phyloP scores from a whole-genome alignment of 2,113 vertebrate genomes.

The Pachypanchax playfairii region DNA sequence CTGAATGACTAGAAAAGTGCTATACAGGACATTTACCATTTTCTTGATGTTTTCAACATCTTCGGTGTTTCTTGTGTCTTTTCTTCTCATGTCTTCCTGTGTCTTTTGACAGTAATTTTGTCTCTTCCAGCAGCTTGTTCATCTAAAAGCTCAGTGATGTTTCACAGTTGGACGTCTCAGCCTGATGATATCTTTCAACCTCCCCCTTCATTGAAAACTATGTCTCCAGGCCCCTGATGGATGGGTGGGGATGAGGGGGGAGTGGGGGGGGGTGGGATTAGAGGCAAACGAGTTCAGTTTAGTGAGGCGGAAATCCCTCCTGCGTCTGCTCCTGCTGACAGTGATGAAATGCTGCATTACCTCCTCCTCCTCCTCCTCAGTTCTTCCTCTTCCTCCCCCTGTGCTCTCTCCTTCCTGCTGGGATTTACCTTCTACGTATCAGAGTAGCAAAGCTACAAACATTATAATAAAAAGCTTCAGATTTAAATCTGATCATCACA shows the following conservation, averaged over 20 bases:
- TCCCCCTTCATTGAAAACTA: background rate
- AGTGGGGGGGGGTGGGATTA: slow-evolving; percentile 19
- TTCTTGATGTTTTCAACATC: too few species aligned
- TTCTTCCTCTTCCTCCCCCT: slow-evolving; percentile 3
- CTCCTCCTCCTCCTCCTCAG: background rate
- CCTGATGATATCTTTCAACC: slow-evolving; percentile 4
- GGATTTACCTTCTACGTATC: too few species aligned
- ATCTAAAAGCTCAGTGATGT: background rate
- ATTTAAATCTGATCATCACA: too few species aligned
- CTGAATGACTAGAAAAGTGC: too few species aligned
- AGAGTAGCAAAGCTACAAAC: too few species aligned
- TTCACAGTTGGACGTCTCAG: background rate
- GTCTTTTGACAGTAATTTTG: too few species aligned
- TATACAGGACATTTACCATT: too few species aligned
- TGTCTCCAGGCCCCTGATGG: background rate
- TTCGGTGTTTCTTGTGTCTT: too few species aligned
- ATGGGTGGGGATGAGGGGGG: too few species aligned
- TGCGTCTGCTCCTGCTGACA: slow-evolving; percentile 43
- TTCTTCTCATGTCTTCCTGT: too few species aligned
- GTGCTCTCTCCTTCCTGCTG: background rate
- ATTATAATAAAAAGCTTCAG: too few species aligned
- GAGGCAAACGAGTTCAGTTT: slow-evolving; percentile 50
- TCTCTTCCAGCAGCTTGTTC: too few species aligned
- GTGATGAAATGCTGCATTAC: slow-evolving; percentile 53
- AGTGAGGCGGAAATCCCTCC: slow-evolving; percentile 54